phyloP scores from a whole-genome alignment of 2,888 invertebrate genomes.

The Drosophila sordidapex region DNA sequence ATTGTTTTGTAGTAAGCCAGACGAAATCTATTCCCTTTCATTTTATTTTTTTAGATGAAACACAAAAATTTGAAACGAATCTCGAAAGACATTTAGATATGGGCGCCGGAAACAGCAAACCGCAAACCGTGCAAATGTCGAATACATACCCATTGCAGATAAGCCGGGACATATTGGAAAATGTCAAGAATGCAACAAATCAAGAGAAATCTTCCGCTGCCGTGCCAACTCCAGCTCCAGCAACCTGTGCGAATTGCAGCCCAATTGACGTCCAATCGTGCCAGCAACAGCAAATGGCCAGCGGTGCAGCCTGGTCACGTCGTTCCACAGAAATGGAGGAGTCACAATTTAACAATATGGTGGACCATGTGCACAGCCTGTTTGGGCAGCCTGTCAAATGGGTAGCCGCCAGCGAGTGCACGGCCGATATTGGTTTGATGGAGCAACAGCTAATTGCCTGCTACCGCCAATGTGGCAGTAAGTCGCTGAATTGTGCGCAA shows the following conservation, averaged over 20 bases:
- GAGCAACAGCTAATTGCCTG: constrained; percentile 55
- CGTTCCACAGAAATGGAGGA: constrained; percentile 62
- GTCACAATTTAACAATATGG: constrained; percentile 51
- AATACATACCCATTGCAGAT: constrained; percentile 55
- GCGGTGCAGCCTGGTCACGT: constrained; percentile 34
- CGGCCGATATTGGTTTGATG: constrained; percentile 48
- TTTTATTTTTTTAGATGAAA: background rate
- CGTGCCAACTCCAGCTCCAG: background rate
- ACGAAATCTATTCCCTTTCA: background rate
- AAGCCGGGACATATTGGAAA: constrained; percentile 58
- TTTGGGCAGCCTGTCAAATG: constrained; percentile 54
- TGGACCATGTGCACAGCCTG: constrained; percentile 56
- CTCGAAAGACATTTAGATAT: constrained; percentile 41
- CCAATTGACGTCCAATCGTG: background rate
- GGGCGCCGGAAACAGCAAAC: constrained; percentile 67
- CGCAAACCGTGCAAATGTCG: constrained; percentile 63
- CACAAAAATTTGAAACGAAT: constrained; percentile 18
- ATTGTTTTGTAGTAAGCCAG: background rate
- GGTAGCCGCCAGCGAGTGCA: constrained; percentile 46
- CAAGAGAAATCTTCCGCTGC: background rate
- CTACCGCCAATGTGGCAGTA: constrained; percentile 50
- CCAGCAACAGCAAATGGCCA: constrained; percentile 11
- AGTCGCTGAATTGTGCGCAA: constrained; percentile 57
- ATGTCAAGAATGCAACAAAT: constrained; percentile 48
- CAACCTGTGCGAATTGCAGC: constrained; percentile 32